These are phyloP conservation scores for Pomatorhinus ruficollis DNA, from an alignment of 2,113 vertebrate genomes.

Conservation along the genomic window DNA sequence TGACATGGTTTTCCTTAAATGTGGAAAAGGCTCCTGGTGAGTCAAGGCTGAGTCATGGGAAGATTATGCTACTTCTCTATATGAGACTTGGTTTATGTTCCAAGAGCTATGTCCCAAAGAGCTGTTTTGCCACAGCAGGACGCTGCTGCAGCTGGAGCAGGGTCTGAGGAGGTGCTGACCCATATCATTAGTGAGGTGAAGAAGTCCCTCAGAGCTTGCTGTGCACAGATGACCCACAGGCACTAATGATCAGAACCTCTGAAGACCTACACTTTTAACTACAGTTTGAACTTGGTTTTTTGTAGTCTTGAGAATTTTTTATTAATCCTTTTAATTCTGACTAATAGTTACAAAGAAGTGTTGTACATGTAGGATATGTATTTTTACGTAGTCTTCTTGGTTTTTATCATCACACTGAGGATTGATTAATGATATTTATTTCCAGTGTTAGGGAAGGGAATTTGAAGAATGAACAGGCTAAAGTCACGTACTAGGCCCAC, in stretches of 20 bases:
- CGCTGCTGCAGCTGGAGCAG: background rate
- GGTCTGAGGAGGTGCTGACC: background rate
- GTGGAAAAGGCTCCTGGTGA: slow-evolving; percentile 16
- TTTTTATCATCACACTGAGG: background rate
- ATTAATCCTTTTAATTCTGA: background rate
- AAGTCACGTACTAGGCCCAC: background rate
- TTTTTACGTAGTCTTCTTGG: background rate
- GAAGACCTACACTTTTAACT: background rate
- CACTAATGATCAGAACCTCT: background rate
- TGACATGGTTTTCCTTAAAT: background rate
- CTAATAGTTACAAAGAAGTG: background rate
- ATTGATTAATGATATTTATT: background rate
- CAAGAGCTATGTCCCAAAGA: background rate
- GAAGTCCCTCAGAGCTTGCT: background rate
- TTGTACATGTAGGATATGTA: background rate
- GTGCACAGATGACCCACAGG: background rate
- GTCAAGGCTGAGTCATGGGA: slow-evolving; percentile 26
- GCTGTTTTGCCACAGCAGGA: background rate
- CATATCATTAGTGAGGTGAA: background rate
- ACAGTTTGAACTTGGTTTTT: background rate
- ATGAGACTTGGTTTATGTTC: background rate
- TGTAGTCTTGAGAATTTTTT: background rate
- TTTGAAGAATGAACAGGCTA: background rate
- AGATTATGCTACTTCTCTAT: background rate
- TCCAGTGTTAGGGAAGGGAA: background rate